phyloP scores from a whole-genome alignment of 2,888 invertebrate genomes.

The Frankliniella fusca region DNA sequence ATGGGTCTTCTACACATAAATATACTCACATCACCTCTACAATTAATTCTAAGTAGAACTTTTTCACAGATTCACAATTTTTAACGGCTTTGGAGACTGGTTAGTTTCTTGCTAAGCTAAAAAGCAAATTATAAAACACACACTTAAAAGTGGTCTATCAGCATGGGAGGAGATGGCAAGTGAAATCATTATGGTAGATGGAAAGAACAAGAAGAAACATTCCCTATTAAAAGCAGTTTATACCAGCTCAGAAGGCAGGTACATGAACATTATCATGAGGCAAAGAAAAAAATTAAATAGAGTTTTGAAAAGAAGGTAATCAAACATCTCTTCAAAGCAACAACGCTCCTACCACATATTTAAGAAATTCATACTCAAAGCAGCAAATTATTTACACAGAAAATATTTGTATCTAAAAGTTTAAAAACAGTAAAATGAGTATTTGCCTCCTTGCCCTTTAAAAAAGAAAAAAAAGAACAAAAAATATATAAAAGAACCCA shows the following conservation, averaged over 20 bases:
- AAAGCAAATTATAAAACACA: neutral
- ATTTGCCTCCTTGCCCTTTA: neutral
- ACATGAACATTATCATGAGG: neutral
- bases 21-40: neutral
- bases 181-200: neutral
- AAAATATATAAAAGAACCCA: too few species aligned
- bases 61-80: neutral
- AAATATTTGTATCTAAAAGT: neutral
- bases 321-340: neutral
- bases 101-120: conserved; percentile 7
- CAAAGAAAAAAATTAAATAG: neutral
- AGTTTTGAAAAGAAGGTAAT: neutral
- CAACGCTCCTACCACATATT: neutral
- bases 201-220: conserved; percentile 9
- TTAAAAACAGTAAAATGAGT: neutral
- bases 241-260: neutral
- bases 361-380: neutral
- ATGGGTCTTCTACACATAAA: neutral
- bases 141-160: neutral
- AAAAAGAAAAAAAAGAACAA: neutral
- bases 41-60: neutral
- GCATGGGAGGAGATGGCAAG: neutral
- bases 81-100: conserved; percentile 5
- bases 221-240: neutral
- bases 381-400: neutral